These are phyloP conservation scores for Heterodera filipjevi DNA, from an alignment of 2,888 invertebrate genomes.

Conservation along the genomic window DNA sequence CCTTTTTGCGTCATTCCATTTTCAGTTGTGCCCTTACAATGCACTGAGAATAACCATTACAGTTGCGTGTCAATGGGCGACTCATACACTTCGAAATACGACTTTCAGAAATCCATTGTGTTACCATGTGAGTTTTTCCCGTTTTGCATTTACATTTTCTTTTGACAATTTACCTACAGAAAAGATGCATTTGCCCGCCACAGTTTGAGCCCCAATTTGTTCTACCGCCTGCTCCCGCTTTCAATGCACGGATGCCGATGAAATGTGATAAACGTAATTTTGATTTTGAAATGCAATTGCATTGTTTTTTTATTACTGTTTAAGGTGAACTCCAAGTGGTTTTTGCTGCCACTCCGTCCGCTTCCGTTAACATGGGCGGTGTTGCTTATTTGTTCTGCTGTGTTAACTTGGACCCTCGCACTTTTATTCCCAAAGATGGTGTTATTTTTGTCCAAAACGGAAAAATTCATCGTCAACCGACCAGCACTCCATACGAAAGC, in stretches of 20 bases:
- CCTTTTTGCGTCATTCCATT: not conserved
- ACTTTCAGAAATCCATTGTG: slow-evolving; percentile 51
- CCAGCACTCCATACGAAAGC: slow-evolving; percentile 55
- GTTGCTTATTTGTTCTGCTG: slow-evolving; percentile 61
- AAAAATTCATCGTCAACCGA: slow-evolving; percentile 57
- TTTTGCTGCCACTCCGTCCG: slow-evolving; percentile 49
- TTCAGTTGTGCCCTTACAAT: slow-evolving; percentile 48
- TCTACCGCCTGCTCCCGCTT: slow-evolving; percentile 45
- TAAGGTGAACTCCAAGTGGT: slow-evolving; percentile 56
- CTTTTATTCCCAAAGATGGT: slow-evolving; percentile 48
- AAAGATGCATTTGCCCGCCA: slow-evolving; percentile 60
- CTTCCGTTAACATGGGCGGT: slow-evolving; percentile 56
- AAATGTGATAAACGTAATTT: slow-evolving; percentile 60
- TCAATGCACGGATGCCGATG: slow-evolving; percentile 53
- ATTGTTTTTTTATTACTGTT: slow-evolving; percentile 15
- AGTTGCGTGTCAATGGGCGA: slow-evolving; percentile 54
- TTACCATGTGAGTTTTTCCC: slow-evolving; percentile 40
- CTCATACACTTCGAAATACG: slow-evolving; percentile 48
- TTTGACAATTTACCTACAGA: slow-evolving; percentile 30
- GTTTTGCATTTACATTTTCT: not conserved
- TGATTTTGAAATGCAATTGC: not conserved
- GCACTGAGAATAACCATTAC: slow-evolving; percentile 34
- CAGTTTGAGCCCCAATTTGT: slow-evolving; percentile 53
- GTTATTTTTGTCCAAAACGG: slow-evolving; percentile 61
- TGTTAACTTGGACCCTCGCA: slow-evolving; percentile 61